Conservation (phyloP, 2,888 invertebrate genomes). For the Ormyrus rosae region DNA sequence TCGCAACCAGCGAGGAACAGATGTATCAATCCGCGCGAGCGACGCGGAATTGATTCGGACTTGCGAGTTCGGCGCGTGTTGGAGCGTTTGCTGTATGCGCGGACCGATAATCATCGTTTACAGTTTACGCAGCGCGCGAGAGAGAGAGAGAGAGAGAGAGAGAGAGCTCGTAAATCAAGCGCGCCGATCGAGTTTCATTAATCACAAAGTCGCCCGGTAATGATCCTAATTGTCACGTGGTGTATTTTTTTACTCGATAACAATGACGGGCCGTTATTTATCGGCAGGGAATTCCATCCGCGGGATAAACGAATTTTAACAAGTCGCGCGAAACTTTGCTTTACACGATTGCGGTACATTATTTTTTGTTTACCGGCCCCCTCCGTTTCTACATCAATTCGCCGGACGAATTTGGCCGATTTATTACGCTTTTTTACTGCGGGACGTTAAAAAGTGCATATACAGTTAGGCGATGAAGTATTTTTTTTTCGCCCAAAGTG, state of each 20-base stretch:
- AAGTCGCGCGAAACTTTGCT: constrained; percentile 2
- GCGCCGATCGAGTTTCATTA: constrained; percentile 35
- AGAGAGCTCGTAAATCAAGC: constrained; percentile 42
- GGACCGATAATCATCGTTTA: constrained; percentile 31
- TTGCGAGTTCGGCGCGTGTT: not conserved
- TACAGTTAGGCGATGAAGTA: too few relatives aligned
- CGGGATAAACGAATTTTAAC: constrained; percentile 27
- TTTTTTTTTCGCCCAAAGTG: too few relatives aligned
- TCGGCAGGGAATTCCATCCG: not conserved
- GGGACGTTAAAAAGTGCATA: too few relatives aligned
- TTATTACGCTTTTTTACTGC: too few relatives aligned
- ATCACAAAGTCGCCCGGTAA: constrained; percentile 45
- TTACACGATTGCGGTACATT: too few relatives aligned
- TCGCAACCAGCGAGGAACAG: constrained; percentile 25
- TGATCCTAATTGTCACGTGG: constrained; percentile 42
- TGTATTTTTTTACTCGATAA: constrained; percentile 12
- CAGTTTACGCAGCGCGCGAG: constrained; percentile 1
- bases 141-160: too few relatives aligned
- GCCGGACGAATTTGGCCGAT: too few relatives aligned
- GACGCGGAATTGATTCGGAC: constrained; percentile 38
- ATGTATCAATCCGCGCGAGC: constrained; percentile 24
- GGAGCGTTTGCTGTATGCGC: constrained; percentile 10
- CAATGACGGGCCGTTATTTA: constrained; percentile 11
- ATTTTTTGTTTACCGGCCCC: too few relatives aligned
- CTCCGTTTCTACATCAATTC: too few relatives aligned